phyloP scores from a whole-genome alignment of 1,140 invertebrate species.

The Cotesia vestalis region DNA sequence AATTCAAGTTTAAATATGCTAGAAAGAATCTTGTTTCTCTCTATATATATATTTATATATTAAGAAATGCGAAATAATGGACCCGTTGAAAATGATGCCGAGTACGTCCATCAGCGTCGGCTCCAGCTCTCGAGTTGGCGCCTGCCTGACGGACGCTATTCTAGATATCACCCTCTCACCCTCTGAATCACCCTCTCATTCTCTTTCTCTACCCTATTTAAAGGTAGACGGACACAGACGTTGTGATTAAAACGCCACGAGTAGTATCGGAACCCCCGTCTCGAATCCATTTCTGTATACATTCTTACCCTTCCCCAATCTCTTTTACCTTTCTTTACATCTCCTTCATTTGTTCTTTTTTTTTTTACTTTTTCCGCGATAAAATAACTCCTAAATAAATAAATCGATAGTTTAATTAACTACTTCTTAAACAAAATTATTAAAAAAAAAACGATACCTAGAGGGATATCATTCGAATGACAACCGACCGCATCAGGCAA shows the following conservation, averaged over 20 bases:
- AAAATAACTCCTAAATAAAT: conserved; percentile 10
- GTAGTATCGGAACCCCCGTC: conserved; percentile 39
- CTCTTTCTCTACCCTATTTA: conserved; percentile 1
- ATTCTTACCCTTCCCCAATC: conserved; percentile 42
- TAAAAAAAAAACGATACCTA: no score
- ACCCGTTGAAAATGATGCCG: conserved; percentile 51
- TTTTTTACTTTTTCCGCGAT: background rate
- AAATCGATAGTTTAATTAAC: conserved; percentile 27
- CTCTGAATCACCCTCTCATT: background rate
- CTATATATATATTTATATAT: conserved; percentile 26
- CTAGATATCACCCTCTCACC: conserved; percentile 35
- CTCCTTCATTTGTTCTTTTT: background rate
- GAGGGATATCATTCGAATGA: conserved; percentile 21
- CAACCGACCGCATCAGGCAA: conserved; percentile 26
- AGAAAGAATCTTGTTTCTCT: background rate
- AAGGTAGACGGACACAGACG: conserved; percentile 49
- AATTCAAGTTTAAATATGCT: background rate
- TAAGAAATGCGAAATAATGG: conserved; percentile 43
- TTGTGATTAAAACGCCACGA: conserved; percentile 56
- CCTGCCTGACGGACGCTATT: conserved; percentile 50
- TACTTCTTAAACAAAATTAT: background rate
- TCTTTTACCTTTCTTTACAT: conserved; percentile 24
- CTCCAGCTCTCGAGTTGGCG: conserved; percentile 44
- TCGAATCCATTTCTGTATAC: conserved; percentile 42
- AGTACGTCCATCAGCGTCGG: conserved; percentile 27